Evolutionary conservation across 2,113 vertebrate species (phyloP).

Genomic region (Lepisosteus oculatus): DNA sequence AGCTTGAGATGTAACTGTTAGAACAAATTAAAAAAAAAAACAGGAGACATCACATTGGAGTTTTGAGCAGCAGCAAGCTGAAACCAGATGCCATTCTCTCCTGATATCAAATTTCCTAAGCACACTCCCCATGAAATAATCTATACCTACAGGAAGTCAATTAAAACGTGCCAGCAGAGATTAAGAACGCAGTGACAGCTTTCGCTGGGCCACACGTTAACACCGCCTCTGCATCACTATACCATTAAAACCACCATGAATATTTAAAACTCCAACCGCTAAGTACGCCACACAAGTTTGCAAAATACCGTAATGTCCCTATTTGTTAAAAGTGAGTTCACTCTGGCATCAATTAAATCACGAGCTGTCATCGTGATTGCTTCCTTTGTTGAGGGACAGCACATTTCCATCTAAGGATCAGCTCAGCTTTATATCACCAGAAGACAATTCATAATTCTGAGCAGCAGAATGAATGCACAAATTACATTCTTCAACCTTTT

Average conservation of each 20-base stretch:
- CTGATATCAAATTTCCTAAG: constrained; percentile 61
- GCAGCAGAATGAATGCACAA: constrained; percentile 97
- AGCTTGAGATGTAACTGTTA: constrained; percentile 49
- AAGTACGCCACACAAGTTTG: constrained; percentile 84
- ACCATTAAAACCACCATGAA: constrained; percentile 77
- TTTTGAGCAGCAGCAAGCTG: constrained; percentile 7
- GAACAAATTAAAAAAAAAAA: constrained; percentile 52
- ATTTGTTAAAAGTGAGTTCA: constrained; percentile 83
- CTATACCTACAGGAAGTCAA: constrained; percentile 91
- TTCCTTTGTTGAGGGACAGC: constrained; percentile 92
- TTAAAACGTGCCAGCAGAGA: constrained; percentile 89
- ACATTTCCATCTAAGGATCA: constrained; percentile 87
- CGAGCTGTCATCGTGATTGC: constrained; percentile 82
- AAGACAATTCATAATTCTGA: constrained; percentile 94
- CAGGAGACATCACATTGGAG: not conserved
- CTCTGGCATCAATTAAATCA: constrained; percentile 92
- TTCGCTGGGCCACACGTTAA: constrained; percentile 68
- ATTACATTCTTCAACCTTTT: constrained; percentile 99
- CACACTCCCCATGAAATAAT: constrained; percentile 83
- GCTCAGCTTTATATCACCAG: constrained; percentile 86
- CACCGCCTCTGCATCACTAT: constrained; percentile 66
- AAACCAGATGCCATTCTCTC: constrained; percentile 57
- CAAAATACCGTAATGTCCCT: constrained; percentile 90
- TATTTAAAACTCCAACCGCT: constrained; percentile 81
- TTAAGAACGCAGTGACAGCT: constrained; percentile 85